These are phyloP conservation scores for Chlorops oryzae DNA, from an alignment of 1,140 invertebrate species.

Conservation along the genomic window DNA sequence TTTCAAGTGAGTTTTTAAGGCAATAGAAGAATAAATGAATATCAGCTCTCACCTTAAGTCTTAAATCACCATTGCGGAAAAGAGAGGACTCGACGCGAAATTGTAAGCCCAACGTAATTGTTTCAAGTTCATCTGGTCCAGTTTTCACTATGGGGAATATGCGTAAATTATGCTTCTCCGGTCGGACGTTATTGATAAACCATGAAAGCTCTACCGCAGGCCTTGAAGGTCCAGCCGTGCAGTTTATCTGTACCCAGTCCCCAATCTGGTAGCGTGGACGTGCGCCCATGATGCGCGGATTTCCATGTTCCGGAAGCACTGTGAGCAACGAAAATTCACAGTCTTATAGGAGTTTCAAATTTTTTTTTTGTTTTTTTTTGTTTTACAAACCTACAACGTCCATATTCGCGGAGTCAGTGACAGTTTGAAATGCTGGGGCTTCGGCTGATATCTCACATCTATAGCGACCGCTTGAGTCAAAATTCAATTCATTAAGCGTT, in stretches of 20 bases:
- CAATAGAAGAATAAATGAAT: conserved; percentile 49
- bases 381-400: no score
- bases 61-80: no score
- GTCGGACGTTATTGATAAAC: conserved; percentile 63
- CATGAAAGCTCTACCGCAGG: conserved; percentile 59
- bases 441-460: no score
- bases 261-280: conserved; percentile 55
- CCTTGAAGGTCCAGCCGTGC: conserved; percentile 58
- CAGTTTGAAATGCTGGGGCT: no score
- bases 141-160: conserved; percentile 46
- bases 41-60: no score
- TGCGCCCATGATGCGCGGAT: conserved; percentile 57
- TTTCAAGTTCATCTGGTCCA: conserved; percentile 54
- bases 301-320: conserved; percentile 58
- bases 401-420: no score
- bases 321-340: conserved; percentile 38
- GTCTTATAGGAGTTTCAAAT: no score
- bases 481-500: no score
- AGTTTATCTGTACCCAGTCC: conserved; percentile 58
- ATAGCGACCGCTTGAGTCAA: no score
- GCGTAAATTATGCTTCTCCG: conserved; percentile 48
- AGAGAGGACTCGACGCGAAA: no score
- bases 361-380: no score
- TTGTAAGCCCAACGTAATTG: conserved; percentile 54
- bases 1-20: no score